Evolutionary conservation across 2,797 vertebrate genomes (phyloP).

Genomic region (Sparidentex hasta): DNA sequence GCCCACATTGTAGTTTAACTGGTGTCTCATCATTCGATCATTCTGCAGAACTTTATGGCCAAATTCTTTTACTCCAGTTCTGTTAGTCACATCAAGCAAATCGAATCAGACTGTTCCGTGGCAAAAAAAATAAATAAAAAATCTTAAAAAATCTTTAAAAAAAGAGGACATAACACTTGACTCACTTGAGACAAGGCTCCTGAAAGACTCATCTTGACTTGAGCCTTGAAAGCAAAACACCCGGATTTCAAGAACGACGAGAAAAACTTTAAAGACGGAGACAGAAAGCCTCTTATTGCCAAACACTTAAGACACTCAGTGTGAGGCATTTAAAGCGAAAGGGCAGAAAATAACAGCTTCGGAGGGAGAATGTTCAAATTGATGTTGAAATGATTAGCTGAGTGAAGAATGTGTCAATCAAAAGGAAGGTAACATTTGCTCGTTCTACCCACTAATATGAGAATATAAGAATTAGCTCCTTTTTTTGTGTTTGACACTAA

Average conservation of each 20-base stretch:
- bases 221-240: not conserved
- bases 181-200: not conserved
- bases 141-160: not conserved
- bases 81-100: not conserved
- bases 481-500: too few species aligned
- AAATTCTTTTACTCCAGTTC: not conserved
- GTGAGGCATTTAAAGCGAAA: not conserved
- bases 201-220: not conserved
- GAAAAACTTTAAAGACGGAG: not conserved
- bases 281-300: not conserved
- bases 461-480: not conserved
- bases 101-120: not conserved
- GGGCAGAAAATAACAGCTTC: not conserved
- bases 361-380: not conserved
- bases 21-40: constrained; percentile 3
- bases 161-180: not conserved
- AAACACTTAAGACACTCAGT: not conserved
- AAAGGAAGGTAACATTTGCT: not conserved
- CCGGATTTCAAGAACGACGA: not conserved
- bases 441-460: not conserved
- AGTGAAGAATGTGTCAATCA: not conserved
- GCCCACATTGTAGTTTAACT: not conserved
- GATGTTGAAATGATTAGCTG: not conserved
- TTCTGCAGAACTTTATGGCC: not conserved
- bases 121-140: too few species aligned